These are phyloP conservation scores for Helicorthomorpha holstii DNA, from an alignment of 1,140 invertebrate genomes.

Conservation along the genomic window DNA sequence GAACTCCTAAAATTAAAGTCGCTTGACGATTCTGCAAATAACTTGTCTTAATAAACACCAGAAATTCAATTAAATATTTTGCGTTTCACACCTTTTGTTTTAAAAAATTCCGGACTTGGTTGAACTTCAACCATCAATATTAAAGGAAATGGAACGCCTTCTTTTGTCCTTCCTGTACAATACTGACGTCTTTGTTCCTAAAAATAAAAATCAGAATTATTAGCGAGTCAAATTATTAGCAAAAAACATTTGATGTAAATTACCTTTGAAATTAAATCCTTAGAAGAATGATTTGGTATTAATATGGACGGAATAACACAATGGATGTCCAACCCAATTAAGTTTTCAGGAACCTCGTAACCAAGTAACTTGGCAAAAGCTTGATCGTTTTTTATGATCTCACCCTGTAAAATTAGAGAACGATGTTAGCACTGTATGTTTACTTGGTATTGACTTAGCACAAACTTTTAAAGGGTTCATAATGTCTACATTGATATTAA, in stretches of 20 bases:
- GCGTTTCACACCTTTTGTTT: too few species aligned
- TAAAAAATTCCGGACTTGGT: too few species aligned
- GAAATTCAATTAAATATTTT: too few species aligned
- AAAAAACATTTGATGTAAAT: constrained; percentile 1
- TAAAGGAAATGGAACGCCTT: constrained; percentile 40
- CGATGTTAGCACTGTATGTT: too few species aligned
- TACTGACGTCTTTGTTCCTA: constrained; percentile 31
- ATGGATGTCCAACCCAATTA: constrained; percentile 17
- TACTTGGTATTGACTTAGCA: too few species aligned
- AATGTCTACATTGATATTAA: too few species aligned
- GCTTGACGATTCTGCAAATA: not conserved
- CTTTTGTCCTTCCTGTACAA: constrained; percentile 40
- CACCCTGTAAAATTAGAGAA: constrained; percentile 18
- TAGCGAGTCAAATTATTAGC: not conserved
- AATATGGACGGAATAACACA: constrained; percentile 21
- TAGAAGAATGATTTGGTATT: constrained; percentile 14
- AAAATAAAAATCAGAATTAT: not conserved
- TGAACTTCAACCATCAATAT: constrained; percentile 7
- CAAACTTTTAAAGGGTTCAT: too few species aligned
- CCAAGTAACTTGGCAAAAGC: constrained; percentile 20
- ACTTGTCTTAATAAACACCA: too few species aligned
- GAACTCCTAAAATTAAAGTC: too few species aligned
- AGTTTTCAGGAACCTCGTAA: constrained; percentile 14
- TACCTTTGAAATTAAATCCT: constrained; percentile 16
- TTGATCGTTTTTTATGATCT: constrained; percentile 19